These are phyloP conservation scores for Tiaroga cobitis DNA, from an alignment of 2,797 vertebrate genomes.

Conservation along the genomic window DNA sequence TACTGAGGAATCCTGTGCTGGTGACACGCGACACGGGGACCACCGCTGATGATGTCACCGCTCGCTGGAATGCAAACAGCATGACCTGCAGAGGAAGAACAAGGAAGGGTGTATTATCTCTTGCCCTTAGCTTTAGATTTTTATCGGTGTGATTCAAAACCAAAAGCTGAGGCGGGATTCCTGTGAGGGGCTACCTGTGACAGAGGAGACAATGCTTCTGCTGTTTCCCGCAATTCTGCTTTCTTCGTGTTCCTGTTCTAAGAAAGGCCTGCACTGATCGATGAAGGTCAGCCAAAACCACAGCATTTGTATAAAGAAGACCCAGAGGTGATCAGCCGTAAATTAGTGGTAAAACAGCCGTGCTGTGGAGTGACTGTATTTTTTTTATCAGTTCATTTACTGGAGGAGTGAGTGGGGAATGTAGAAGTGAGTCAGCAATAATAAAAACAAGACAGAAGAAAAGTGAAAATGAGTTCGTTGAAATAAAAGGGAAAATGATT, in stretches of 20 bases:
- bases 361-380: background rate
- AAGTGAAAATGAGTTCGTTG: background rate
- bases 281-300: conserved; percentile 60
- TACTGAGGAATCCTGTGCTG: conserved; percentile 43
- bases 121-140: background rate
- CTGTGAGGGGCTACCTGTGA: background rate
- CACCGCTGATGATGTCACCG: background rate
- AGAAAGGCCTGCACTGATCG: conserved; percentile 15
- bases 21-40: background rate
- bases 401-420: background rate
- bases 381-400: background rate
- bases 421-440: background rate
- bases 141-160: conserved; percentile 8
- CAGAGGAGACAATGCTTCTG: conserved; percentile 20
- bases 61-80: conserved; percentile 31
- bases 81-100: conserved; percentile 51
- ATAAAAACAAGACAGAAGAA: background rate
- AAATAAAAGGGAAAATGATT: background rate
- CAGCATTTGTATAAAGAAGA: conserved; percentile 59
- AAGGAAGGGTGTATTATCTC: conserved; percentile 31
- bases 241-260: conserved; percentile 47
- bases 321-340: conserved; percentile 14
- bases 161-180: conserved; percentile 21
- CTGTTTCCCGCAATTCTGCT: conserved; percentile 31
- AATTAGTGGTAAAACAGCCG: conserved; percentile 19